Evolutionary conservation across 2,888 invertebrate species (phyloP), one percentile per base, ranked within the genome.

Genomic region (Tetropium fuscum): DNA sequence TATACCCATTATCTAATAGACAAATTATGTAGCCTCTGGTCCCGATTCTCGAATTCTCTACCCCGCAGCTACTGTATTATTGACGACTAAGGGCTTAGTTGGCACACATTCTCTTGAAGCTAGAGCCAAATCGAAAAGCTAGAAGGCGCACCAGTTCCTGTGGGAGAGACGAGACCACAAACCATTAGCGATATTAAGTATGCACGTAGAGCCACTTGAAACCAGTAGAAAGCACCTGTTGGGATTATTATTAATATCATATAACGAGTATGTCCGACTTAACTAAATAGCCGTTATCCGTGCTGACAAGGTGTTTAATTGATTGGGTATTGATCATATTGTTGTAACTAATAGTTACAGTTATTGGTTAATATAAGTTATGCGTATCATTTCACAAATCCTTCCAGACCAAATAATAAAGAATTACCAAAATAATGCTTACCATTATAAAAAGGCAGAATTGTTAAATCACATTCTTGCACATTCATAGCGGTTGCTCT

Each of bases 211-310:
- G 48, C 8, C 36, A n/a, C 36, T 36, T 10, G 47, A 32, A 22
- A 15, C 16, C 34, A 13, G 13, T 34, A 2, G 6, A 11, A 34
- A 48, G 36, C 48, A 48, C 48, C 48, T 48, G 48, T 48, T 48
- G 48, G 48, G 48, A 48, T 48, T 48, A 38, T 36, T 48, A n/a
- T 48, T 48, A 48, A 36, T 36, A 38, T 18, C 48, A 16, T 48
- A 36, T 36, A 48, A 16, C 48, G 10, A 8, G 48, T 36, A 48
- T 48, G 48, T 22, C 30, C 36, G 11, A 15, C 19, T n/a, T 7
- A 15, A 8, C 25, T 10, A 44, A 16, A n/a, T 16, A 15, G n/a
- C n/a, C 38, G 16, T 6, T 48, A 20, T 11, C 13, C 6, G 36
- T 38, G 48, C 25, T 36, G 13, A 48, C 15, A 10, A n/a, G 22